Evolutionary conservation across 2,888 invertebrate genomes (phyloP).

Genomic region (Drosophila eohydei): DNA sequence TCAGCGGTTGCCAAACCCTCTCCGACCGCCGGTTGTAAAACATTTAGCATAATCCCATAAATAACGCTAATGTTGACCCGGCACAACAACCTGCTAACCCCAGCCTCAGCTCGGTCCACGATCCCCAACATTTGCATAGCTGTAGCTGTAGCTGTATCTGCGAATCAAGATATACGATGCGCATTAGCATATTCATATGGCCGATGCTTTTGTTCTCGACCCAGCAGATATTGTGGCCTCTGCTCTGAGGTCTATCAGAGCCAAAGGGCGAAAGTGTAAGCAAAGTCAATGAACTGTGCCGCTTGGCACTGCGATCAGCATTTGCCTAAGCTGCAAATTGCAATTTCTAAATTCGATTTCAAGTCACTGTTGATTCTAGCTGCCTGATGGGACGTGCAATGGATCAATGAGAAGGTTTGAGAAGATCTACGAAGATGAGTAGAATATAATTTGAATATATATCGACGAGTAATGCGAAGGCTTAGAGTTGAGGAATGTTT

Average conservation of each 20-base stretch:
- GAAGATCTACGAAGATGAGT: neutral
- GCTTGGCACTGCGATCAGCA: neutral
- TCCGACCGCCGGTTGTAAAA: constrained; percentile 46
- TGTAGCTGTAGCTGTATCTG: constrained; percentile 17
- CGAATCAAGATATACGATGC: constrained; percentile 36
- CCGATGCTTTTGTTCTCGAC: constrained; percentile 34
- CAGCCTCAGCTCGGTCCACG: neutral
- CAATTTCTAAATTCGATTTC: neutral
- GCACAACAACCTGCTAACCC: constrained; percentile 54
- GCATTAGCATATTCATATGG: constrained; percentile 70
- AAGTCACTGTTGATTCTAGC: neutral
- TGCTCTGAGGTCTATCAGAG: neutral
- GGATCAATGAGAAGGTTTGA: neutral
- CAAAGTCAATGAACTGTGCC: constrained; percentile 62
- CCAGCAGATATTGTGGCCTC: constrained; percentile 12
- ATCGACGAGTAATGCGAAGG: no score
- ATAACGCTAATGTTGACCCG: constrained; percentile 60
- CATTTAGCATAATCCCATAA: constrained; percentile 72
- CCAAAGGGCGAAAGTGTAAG: constrained; percentile 71
- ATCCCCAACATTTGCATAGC: constrained; percentile 49
- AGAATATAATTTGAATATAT: no score
- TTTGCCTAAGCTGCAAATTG: neutral
- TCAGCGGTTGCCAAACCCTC: constrained; percentile 1
- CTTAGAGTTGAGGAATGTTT: no score
- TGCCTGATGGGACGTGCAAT: no score